Conservation (phyloP, 2,797 vertebrate genomes). For the Eurystomus glaucurus region DNA sequence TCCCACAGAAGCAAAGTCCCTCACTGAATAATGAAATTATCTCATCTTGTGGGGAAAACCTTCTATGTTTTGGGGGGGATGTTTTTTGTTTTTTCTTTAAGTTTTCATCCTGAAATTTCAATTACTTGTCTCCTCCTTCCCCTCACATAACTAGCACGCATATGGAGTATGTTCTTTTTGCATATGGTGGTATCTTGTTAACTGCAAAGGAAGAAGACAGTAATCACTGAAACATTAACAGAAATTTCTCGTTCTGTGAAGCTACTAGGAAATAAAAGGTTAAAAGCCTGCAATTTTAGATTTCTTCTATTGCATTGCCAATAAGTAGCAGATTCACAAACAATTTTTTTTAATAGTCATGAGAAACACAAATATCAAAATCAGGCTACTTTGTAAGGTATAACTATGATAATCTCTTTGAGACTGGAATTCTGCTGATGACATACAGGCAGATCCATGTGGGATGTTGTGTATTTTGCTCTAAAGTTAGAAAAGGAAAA, state of each 20-base stretch:
- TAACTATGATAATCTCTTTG: background rate
- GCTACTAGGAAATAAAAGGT: background rate
- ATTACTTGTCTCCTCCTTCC: background rate
- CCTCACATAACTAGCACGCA: background rate
- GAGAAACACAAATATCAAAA: background rate
- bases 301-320: background rate
- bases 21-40: background rate
- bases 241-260: background rate
- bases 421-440: background rate
- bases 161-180: background rate
- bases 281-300: background rate
- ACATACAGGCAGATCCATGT: background rate
- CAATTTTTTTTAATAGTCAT: background rate
- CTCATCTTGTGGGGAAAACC: background rate
- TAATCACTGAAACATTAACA: background rate
- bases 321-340: background rate
- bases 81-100: background rate
- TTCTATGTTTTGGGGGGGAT: background rate
- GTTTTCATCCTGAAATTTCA: background rate
- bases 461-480: background rate
- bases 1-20: conserved; percentile 24
- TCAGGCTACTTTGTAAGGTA: background rate
- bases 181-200: background rate
- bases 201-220: background rate
- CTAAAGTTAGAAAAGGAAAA: background rate